Base-by-base conservation (phyloP, 2,113 vertebrate species). In the Perca flavescens region DNA sequence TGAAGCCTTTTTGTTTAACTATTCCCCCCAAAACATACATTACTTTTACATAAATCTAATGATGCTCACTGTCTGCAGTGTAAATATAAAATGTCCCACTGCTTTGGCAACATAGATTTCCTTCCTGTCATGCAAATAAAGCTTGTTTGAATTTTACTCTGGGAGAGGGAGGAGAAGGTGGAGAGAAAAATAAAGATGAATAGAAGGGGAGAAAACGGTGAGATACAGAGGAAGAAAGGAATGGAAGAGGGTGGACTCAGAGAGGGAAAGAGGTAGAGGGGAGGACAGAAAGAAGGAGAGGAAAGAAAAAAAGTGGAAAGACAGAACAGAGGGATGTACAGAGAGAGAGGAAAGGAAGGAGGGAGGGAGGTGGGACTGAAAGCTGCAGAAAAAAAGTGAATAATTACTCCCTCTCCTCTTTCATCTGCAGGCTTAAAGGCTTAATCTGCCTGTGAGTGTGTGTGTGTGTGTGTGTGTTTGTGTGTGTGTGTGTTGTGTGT, bases 341-440 rank as follows among this genome's bases (percentile, higher is more conserved):
- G 28, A 28, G 28, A 49, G 63, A 34, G 15, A 75, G 19, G 36
- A 43, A 43, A 58, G 5, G 15, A 43, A 34, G 50, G 12, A 60
- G 7, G 15, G 43, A 28, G 56, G 5, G 14, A 71, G 13, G 62
- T 47, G 71, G 57, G 52, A 72, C 47, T 67, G 43, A 62, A 64
- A 68, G 36, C 54, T 40, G 31, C 50, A 69, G 31, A 79, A 60
- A 57, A 57, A 85, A 73, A 82, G 62, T 77, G 66, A 83, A 79
- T 87, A 82, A 87, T 86, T 69, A 67, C 74, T 60, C 71, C 63
- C 65, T 74, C 65, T 77, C 83, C 62, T 85, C 81, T 88, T 89
- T 92, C 83, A 86, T 89, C 85, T 87, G 77, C 70, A 85, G 80
- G 82, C 84, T 92, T 86, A 91, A 88, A 86, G 76, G 70, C 74